Base-by-base conservation (phyloP, 1,140 invertebrate species). In the Drosophila lowei region DNA sequence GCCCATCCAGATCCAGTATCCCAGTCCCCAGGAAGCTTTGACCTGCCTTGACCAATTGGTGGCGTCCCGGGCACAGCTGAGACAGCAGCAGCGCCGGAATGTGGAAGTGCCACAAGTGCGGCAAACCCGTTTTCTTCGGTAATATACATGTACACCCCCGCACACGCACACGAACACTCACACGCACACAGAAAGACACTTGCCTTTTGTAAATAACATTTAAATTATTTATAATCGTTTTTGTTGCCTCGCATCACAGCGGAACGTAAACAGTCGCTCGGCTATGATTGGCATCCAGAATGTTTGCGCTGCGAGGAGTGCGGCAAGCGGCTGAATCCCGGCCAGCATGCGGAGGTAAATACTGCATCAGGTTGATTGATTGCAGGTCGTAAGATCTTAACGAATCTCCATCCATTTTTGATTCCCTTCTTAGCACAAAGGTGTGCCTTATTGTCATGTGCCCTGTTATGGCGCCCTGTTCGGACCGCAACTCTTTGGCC, bases 251-350 rank as follows among this genome's bases (percentile, higher is more conserved):
- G 4, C 34, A 38, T 56, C 94, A 81, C 88, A 98, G 97, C 97
- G 86, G 97, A 98, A 93, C 94, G 97, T 77, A 97, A 97, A 92
- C 96, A 97, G 88, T 98, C 97, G 4, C 91, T 98, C 47, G 97
- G 97, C 18, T 97, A 97, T 90, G 97, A 98, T 90, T 98, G 97
- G 97, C 97, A 98, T 93, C 95, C 96, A 48, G 95, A 97, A 90
- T 98, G 97, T 93, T 93, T 98, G 68, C 93, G 95, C 61, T 98
- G 97, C 92, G 95, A 96, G 86, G 97, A 98, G 92, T 98, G 97
- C 92, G 96, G 95, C 6, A 98, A 98, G 92, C 93, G 96, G n/a
- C 92, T 98, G 41, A 95, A 97, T 91, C 95, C 96, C 61, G 97
- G 97, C 30, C 95, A 96, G 89, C 97, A 98, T 93, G 96, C 96